Evolutionary conservation across 2,797 vertebrate genomes (phyloP).

Genomic region (Anguilla marmorata): DNA sequence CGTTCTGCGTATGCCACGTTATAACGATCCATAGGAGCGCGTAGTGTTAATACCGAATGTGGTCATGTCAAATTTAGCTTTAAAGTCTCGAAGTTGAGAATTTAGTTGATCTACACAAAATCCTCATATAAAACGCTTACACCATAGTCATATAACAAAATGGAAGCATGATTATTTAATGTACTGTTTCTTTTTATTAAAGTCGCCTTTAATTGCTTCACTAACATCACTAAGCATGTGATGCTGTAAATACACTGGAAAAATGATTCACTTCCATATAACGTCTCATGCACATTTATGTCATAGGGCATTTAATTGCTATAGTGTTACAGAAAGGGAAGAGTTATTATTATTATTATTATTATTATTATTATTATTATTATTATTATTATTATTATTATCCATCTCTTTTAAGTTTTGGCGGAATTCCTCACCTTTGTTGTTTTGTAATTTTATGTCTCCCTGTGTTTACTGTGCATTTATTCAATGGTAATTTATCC

Average conservation of each 20-base stretch:
- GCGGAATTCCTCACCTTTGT: background rate
- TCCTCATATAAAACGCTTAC: background rate
- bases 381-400: background rate
- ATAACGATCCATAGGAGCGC: background rate
- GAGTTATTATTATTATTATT: background rate
- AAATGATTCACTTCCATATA: background rate
- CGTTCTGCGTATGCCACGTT: background rate
- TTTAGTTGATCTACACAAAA: background rate
- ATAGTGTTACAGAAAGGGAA: background rate
- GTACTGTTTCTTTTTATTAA: background rate
- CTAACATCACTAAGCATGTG: background rate
- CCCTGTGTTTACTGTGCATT: slow-evolving; percentile 7
- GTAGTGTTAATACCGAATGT: background rate
- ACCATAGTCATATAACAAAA: too few species aligned
- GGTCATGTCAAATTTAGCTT: too few species aligned
- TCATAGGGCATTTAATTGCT: too few species aligned
- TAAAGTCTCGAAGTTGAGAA: background rate
- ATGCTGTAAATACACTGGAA: background rate
- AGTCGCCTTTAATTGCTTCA: background rate
- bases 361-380: background rate
- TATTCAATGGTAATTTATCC: slow-evolving; percentile 14
- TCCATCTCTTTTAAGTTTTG: background rate
- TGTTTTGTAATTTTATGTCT: too few species aligned
- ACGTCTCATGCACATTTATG: too few species aligned
- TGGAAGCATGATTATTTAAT: background rate